These are phyloP conservation scores for Echinarachnius parma DNA, from an alignment of 53 echinoderm and acorn worm species.

Conservation along the genomic window DNA sequence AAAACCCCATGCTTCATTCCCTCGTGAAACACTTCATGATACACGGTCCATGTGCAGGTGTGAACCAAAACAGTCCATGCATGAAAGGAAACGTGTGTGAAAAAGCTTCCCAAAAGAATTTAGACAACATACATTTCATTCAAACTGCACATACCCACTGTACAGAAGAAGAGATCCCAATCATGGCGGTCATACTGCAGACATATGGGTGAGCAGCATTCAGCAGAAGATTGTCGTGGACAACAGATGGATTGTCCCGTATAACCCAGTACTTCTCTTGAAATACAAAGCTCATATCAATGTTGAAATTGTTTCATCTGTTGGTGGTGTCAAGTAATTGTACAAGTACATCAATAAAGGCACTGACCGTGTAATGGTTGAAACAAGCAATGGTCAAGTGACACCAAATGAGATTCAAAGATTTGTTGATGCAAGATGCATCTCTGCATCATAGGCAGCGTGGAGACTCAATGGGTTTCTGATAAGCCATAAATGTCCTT, in stretches of 20 bases:
- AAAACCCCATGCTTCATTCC: conserved; percentile 8
- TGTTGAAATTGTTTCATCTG: conserved; percentile 44
- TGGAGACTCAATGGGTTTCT: not conserved
- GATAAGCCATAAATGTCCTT: not conserved
- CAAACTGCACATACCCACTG: not conserved
- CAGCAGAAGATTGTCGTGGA: not conserved
- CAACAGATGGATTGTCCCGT: conserved; percentile 50
- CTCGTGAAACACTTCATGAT: conserved; percentile 32
- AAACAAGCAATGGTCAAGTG: not conserved
- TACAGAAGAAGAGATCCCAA: conserved; percentile 5
- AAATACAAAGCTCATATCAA: conserved; percentile 43
- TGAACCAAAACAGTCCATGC: conserved; percentile 15
- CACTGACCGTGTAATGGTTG: conserved; percentile 20
- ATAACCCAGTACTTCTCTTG: conserved; percentile 22
- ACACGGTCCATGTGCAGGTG: conserved; percentile 28
- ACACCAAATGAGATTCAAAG: not conserved
- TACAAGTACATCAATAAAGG: conserved; percentile 50
- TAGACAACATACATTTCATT: not conserved
- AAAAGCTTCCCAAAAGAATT: conserved; percentile 20
- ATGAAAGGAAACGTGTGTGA: conserved; percentile 14
- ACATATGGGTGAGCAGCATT: not conserved
- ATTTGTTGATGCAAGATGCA: conserved; percentile 14
- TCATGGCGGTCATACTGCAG: not conserved
- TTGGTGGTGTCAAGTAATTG: conserved; percentile 45
- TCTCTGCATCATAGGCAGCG: conserved; percentile 19